Evolutionary conservation across 2,113 vertebrate species (phyloP).

Genomic region (Phainopepla nitens): DNA sequence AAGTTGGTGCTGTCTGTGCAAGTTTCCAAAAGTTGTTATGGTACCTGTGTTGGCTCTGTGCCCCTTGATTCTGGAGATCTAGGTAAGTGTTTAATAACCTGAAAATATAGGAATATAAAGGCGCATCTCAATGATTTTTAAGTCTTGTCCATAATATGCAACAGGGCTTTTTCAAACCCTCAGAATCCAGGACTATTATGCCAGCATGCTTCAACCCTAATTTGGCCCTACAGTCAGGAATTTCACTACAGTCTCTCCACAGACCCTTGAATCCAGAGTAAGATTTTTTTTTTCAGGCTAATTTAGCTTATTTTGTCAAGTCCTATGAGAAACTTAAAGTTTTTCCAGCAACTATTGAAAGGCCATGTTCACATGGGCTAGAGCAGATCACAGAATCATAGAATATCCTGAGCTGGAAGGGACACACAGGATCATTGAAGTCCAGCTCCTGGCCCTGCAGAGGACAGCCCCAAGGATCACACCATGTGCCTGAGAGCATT

Average conservation of each 20-base stretch:
- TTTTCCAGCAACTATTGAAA: background rate
- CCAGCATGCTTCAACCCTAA: background rate
- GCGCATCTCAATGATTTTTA: background rate
- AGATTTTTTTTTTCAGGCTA: background rate
- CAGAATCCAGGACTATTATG: background rate
- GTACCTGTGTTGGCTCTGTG: background rate
- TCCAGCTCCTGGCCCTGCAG: background rate
- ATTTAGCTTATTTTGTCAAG: background rate
- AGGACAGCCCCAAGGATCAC: background rate
- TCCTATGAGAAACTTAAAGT: background rate
- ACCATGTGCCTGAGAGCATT: background rate
- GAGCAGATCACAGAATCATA: background rate
- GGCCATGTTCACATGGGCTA: background rate
- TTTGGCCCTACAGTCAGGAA: background rate
- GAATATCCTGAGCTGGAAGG: background rate
- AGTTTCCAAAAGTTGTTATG: background rate
- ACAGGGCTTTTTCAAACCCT: background rate
- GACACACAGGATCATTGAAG: background rate
- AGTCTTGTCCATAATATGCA: background rate
- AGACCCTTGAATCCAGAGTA: background rate
- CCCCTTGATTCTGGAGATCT: background rate
- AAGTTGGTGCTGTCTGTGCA: background rate
- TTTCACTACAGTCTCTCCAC: background rate
- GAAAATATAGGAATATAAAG: background rate
- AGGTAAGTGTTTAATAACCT: background rate